Percentiles rank a stretch among this genome's conserved stretches.
phyloP scores from a whole-genome alignment of 2,113 vertebrate species.

The Cepphus grylle region DNA sequence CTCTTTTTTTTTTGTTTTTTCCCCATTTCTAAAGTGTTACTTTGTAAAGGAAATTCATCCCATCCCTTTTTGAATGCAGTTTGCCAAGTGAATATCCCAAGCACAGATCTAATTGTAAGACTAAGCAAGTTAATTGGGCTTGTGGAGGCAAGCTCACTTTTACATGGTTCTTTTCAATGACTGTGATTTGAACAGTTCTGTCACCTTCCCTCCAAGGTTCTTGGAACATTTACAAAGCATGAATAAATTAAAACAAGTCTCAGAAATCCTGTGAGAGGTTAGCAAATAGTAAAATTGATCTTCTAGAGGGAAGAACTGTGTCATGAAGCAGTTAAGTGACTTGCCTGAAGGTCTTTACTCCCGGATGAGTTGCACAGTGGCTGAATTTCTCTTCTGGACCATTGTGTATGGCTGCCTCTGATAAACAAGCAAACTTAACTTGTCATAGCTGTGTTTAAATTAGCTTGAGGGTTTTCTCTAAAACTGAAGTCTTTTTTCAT shows the following conservation, averaged over 20 bases:
- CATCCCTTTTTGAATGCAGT: not conserved
- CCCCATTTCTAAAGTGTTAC: not conserved
- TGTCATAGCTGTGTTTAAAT: not conserved
- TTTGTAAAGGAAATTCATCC: not conserved
- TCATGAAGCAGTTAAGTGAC: not conserved
- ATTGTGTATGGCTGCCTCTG: not conserved
- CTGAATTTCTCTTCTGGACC: not conserved
- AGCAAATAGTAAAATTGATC: not conserved
- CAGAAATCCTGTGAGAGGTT: not conserved
- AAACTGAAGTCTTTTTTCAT: not conserved
- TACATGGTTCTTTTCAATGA: not conserved
- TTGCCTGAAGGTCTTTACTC: not conserved
- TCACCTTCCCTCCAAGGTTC: not conserved
- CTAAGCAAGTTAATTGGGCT: not conserved
- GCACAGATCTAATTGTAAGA: not conserved
- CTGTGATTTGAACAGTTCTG: not conserved
- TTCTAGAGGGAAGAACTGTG: not conserved
- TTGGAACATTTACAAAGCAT: not conserved
- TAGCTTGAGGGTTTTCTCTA: not conserved
- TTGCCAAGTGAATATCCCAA: not conserved
- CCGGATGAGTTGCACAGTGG: not conserved
- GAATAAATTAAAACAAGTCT: slow-evolving; percentile 10
- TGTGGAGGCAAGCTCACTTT: not conserved
- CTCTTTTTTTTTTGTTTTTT: not conserved
- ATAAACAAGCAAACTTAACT: not conserved